phyloP scores from a whole-genome alignment of 1,140 invertebrate species.

The Hirudo medicinalis region DNA sequence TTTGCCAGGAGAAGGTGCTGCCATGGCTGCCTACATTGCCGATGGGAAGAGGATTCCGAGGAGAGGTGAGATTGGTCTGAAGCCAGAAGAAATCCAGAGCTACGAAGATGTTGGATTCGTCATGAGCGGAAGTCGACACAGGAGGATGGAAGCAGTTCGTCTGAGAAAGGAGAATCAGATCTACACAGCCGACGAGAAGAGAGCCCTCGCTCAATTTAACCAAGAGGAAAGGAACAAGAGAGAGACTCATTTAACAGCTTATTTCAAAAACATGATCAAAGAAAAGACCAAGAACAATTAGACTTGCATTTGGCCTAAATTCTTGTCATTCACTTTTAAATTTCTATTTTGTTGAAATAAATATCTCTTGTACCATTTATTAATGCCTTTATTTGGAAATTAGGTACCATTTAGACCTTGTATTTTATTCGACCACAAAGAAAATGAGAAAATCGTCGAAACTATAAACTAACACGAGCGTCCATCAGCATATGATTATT shows the following conservation, averaged over 20 bases:
- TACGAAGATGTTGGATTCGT: conserved; percentile 89
- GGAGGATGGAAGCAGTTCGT: conserved; percentile 98
- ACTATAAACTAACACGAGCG: too few relatives aligned
- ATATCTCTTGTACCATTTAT: too few relatives aligned
- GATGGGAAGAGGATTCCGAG: conserved; percentile 96
- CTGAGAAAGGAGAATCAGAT: conserved; percentile 99
- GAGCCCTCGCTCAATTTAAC: conserved; percentile 91
- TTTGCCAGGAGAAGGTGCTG: conserved; percentile 84
- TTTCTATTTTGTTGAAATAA: too few relatives aligned
- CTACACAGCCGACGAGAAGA: conserved; percentile 96
- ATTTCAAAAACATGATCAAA: conserved; percentile 81
- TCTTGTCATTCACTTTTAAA: too few relatives aligned
- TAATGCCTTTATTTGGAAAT: too few relatives aligned
- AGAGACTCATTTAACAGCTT: conserved; percentile 76
- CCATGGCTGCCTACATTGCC: conserved; percentile 94
- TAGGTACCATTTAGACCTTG: too few relatives aligned
- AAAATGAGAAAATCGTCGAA: too few relatives aligned
- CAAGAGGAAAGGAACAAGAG: conserved; percentile 90
- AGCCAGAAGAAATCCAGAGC: conserved; percentile 78
- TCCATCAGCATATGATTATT: too few relatives aligned
- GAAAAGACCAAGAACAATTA: conserved; percentile 29
- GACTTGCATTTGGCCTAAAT: too few relatives aligned
- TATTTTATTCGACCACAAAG: too few relatives aligned
- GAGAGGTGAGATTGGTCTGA: conserved; percentile 94
- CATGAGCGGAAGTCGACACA: conserved; percentile 96